A percentile compares a stretch with the other conserved stretches of the same genome.
Evolutionary conservation across 2,113 vertebrate genomes (phyloP).

Genomic region (Colistium nudipinnis): DNA sequence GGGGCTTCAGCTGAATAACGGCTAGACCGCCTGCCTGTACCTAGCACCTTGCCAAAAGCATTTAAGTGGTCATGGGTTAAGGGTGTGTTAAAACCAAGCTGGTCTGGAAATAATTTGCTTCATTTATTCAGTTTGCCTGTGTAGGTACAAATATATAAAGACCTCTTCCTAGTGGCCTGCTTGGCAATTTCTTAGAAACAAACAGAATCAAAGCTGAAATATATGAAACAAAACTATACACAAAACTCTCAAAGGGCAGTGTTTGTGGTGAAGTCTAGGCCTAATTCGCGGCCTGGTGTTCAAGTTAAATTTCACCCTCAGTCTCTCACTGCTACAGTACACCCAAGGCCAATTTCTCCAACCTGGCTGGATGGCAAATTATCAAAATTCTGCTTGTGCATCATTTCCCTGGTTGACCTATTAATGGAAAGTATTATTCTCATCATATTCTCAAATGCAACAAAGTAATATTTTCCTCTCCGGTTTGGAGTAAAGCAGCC

Average conservation of each 20-base stretch:
- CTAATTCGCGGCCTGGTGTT: neutral
- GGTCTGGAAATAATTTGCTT: neutral
- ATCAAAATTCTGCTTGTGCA: conserved; percentile 10
- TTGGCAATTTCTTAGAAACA: neutral
- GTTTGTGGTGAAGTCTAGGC: neutral
- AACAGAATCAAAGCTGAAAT: neutral
- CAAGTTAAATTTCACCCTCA: neutral
- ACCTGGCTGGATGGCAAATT: neutral
- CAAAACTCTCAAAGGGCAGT: neutral
- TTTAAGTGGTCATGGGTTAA: conserved; percentile 23
- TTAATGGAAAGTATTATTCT: conserved; percentile 27
- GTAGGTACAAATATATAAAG: neutral
- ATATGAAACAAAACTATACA: neutral
- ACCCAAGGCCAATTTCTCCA: conserved; percentile 4
- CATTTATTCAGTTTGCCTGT: neutral
- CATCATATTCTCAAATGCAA: conserved; percentile 8
- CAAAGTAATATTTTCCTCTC: conserved; percentile 34
- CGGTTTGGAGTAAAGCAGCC: conserved; percentile 16
- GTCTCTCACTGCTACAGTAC: neutral
- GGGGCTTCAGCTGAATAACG: neutral
- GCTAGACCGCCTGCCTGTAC: conserved; percentile 19
- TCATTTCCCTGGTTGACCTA: neutral
- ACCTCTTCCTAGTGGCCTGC: neutral
- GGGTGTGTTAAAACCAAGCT: conserved; percentile 6
- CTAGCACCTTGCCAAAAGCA: conserved; percentile 25